phyloP scores from a whole-genome alignment of 2,888 invertebrate genomes.

The Drosophila gaucha region DNA sequence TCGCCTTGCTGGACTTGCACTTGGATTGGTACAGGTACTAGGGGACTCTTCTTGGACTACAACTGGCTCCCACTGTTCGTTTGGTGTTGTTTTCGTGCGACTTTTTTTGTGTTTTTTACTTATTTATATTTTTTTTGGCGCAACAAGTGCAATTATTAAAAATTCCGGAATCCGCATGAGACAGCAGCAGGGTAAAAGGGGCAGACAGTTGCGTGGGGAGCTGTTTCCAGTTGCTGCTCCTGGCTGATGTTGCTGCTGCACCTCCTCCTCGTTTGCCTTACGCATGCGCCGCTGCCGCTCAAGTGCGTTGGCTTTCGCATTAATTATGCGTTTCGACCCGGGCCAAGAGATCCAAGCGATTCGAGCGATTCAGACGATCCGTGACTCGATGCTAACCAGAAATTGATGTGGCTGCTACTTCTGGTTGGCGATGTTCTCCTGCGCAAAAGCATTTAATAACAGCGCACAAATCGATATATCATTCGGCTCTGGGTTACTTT shows the following conservation, averaged over 20 bases:
- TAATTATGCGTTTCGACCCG: slow-evolving; percentile 73
- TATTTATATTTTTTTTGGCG: slow-evolving; percentile 67
- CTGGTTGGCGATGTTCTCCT: slow-evolving; percentile 59
- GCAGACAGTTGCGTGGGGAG: slow-evolving; percentile 72
- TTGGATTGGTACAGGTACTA: slow-evolving; percentile 29
- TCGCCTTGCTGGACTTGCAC: slow-evolving; percentile 55
- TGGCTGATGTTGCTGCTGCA: slow-evolving; percentile 33
- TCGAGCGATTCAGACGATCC: slow-evolving; percentile 44
- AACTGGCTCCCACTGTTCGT: slow-evolving; percentile 70
- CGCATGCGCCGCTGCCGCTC: slow-evolving; percentile 67
- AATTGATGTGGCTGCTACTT: slow-evolving; percentile 76
- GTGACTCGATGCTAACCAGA: slow-evolving; percentile 63
- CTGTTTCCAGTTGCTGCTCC: slow-evolving; percentile 67
- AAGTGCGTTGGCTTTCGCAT: slow-evolving; percentile 81
- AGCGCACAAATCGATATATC: slow-evolving; percentile 78
- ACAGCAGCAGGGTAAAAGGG: slow-evolving; percentile 15
- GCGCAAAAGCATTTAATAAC: slow-evolving; percentile 77
- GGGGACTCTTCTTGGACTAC: slow-evolving; percentile 33
- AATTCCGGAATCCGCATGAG: slow-evolving; percentile 72
- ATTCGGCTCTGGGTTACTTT: slow-evolving; percentile 71
- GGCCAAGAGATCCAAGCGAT: slow-evolving; percentile 46
- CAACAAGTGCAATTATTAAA: slow-evolving; percentile 80
- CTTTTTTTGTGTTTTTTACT: slow-evolving; percentile 28
- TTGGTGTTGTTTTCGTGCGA: slow-evolving; percentile 42
- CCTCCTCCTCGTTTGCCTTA: slow-evolving; percentile 64